phyloP scores from a whole-genome alignment of 2,113 vertebrate genomes.

The Nettapus auritus region DNA sequence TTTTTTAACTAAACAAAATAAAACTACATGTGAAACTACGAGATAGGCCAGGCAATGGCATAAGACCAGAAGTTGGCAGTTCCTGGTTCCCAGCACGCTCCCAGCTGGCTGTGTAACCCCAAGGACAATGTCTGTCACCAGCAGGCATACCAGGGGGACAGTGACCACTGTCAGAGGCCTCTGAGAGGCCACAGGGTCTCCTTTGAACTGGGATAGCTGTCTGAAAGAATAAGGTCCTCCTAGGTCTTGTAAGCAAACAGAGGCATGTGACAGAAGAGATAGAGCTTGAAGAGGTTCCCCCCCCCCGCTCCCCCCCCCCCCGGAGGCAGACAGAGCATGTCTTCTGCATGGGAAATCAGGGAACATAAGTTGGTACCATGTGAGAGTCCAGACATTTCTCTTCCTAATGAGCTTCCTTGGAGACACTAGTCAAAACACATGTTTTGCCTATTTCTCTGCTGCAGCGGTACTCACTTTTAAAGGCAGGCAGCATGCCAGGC shows the following conservation, averaged over 20 bases:
- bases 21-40: not conserved
- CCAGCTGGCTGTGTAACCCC: not conserved
- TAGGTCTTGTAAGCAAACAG: not conserved
- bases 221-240: not conserved
- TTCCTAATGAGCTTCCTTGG: not conserved
- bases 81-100: not conserved
- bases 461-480: not conserved
- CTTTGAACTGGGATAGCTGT: not conserved
- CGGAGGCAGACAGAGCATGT: not conserved
- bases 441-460: not conserved
- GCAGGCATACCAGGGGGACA: accelerated
- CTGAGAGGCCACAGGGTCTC: not conserved
- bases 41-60: not conserved
- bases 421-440: not conserved
- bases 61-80: not conserved
- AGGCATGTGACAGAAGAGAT: not conserved
- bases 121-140: not conserved
- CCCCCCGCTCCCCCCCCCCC: too few species aligned
- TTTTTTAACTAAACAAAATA: not conserved
- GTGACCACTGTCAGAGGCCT: not conserved
- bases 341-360: not conserved
- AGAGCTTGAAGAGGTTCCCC: not conserved
- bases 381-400: not conserved
- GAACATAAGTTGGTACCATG: not conserved
- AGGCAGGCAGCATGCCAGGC: not conserved